A percentile compares a stretch with the other conserved stretches of the same genome.
Evolutionary conservation across 35 echinoderm and acorn worm genomes (phyloP).

Genomic region (Patiria miniata): DNA sequence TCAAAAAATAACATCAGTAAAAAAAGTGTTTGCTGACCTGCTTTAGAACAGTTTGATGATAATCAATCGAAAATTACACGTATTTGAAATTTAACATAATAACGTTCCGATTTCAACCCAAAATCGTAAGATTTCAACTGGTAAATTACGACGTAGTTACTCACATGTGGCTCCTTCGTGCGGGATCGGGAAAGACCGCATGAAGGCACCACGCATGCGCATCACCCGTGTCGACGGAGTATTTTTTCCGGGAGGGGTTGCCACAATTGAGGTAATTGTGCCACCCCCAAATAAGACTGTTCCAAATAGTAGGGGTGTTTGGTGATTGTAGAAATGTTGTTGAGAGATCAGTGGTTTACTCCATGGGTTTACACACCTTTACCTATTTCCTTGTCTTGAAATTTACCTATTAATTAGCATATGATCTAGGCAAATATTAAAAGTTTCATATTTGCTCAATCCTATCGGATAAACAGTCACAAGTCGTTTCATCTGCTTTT

Average conservation of each 20-base stretch:
- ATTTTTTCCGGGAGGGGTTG: conserved; percentile 13
- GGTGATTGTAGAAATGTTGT: too few species aligned
- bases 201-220: conserved; percentile 21
- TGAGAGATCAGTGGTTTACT: too few species aligned
- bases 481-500: too few species aligned
- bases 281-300: conserved; percentile 20
- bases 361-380: too few species aligned
- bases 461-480: too few species aligned
- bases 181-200: not conserved
- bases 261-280: not conserved
- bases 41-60: not conserved
- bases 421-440: too few species aligned
- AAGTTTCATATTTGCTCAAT: too few species aligned
- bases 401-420: too few species aligned
- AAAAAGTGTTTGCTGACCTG: not conserved
- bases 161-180: conserved; percentile 14
- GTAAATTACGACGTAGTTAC: not conserved
- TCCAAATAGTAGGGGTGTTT: conserved; percentile 10
- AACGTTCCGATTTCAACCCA: not conserved
- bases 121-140: not conserved
- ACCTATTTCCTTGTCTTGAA: too few species aligned
- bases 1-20: not conserved
- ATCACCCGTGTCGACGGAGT: not conserved
- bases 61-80: not conserved
- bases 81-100: not conserved